These are phyloP conservation scores for Crotalus horridus DNA, from an alignment of 2,113 vertebrate species.

Conservation along the genomic window DNA sequence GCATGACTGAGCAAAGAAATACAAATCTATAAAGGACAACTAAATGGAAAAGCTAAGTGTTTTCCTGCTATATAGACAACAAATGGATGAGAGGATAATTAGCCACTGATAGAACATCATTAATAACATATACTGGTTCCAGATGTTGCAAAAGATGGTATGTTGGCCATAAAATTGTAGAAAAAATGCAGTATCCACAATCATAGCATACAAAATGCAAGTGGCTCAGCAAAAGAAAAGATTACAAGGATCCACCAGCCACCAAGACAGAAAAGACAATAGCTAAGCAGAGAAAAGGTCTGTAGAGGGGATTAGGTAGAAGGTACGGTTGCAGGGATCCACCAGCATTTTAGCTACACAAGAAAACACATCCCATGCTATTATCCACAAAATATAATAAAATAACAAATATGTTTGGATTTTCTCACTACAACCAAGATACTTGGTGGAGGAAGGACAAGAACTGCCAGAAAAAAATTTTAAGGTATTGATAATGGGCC, in stretches of 20 bases:
- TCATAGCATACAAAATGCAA: neutral
- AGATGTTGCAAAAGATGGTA: neutral
- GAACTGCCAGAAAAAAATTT: neutral
- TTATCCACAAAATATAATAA: neutral
- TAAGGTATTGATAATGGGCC: neutral
- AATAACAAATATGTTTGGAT: neutral
- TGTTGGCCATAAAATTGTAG: constrained; percentile 8
- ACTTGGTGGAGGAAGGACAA: neutral
- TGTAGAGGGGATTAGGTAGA: neutral
- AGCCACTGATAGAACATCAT: neutral
- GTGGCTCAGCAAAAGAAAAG: neutral
- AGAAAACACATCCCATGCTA: neutral
- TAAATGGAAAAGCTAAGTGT: constrained; percentile 35
- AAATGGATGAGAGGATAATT: neutral
- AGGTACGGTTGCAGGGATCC: neutral
- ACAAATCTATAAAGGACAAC: neutral
- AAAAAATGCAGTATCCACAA: constrained; percentile 27
- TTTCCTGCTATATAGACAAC: constrained; percentile 17
- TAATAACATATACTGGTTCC: neutral
- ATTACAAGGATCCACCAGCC: neutral
- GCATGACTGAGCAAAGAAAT: constrained; percentile 27
- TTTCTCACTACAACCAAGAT: neutral
- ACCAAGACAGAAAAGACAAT: constrained; percentile 1
- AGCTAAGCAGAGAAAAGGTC: neutral
- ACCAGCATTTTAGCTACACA: neutral